Conservation (phyloP, 2,113 vertebrate species). For the Leuciscus idus region DNA sequence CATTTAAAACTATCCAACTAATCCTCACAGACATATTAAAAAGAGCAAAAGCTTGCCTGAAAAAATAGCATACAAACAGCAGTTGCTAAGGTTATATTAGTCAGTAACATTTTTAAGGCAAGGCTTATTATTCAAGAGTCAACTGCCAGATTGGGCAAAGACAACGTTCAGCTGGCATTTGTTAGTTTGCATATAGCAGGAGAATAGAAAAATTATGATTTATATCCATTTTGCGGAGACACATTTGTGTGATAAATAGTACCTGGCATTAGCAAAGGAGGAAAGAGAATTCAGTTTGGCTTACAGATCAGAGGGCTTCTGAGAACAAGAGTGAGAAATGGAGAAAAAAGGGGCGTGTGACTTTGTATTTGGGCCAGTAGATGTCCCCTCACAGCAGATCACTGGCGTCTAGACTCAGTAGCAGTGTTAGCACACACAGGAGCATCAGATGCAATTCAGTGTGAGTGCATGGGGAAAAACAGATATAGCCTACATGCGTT, state of each 20-base stretch:
- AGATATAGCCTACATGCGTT: slow-evolving; percentile 13
- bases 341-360: background rate
- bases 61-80: background rate
- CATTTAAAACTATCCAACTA: background rate
- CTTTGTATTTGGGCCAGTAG: slow-evolving; percentile 45
- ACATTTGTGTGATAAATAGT: background rate
- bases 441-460: background rate
- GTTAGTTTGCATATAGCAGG: background rate
- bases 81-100: background rate
- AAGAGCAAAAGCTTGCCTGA: background rate
- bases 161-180: background rate
- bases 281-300: background rate
- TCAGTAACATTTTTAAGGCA: slow-evolving; percentile 12
- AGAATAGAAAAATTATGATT: background rate
- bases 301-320: slow-evolving; percentile 5
- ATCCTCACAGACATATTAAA: background rate
- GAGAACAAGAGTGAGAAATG: background rate
- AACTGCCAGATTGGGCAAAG: background rate
- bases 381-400: slow-evolving; percentile 50
- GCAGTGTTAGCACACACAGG: background rate
- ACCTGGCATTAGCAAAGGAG: background rate
- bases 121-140: background rate
- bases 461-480: background rate
- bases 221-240: background rate
- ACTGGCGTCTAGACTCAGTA: slow-evolving; percentile 10